Evolutionary conservation across 2,888 invertebrate species (phyloP), one percentile per base, ranked within the genome.

Genomic region (Tachina fera): DNA sequence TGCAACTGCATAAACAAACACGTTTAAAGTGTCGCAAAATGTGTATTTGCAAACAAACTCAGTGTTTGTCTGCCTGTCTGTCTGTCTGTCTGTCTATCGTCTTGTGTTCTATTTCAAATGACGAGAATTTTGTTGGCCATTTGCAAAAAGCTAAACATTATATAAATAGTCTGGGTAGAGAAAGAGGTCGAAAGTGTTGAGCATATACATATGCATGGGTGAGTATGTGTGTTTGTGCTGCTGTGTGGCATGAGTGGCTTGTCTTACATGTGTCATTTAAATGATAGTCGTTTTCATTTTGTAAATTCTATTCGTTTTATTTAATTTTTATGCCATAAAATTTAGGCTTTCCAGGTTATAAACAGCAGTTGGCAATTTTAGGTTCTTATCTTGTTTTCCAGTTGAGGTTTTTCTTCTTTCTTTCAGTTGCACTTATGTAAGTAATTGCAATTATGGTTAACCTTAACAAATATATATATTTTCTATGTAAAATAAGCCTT

Each of bases 211-310:
- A 31, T 31, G 31, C 0, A 14, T 58, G 31, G 5, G 31, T 31
- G 31, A 6, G 31, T 31, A 39, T 9, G 31, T 31, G 31, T 31
- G 31, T 5, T 0, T 53, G 70, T 16, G 51, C 53, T 22, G n/a
- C 31, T n/a, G 8, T 67, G 41, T 58, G 63, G 61, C n/a, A 14
- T n/a, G 49, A n/a, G 41, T 65, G 67, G 67, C 53, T 83, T 83
- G 86, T 86, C 79, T 76, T 72, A 86, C 86, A 83, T 83, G 86
- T 83, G 86, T 83, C 86, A 86, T 79, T 86, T 86, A 51, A 79
- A 80, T 83, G 68, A 68, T 83, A 60, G 45, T 58, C 45, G 8
- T 83, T 39, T 49, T 47, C n/a, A 19, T 67, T n/a, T 65, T 71
- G 76, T 63, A 68, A 53, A 83, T 63, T 75, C 71, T 43, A 49